Percentiles rank a stretch among this genome's conserved stretches.
Conservation (phyloP, 2,113 vertebrate genomes). For the Xiphophorus maculatus region DNA sequence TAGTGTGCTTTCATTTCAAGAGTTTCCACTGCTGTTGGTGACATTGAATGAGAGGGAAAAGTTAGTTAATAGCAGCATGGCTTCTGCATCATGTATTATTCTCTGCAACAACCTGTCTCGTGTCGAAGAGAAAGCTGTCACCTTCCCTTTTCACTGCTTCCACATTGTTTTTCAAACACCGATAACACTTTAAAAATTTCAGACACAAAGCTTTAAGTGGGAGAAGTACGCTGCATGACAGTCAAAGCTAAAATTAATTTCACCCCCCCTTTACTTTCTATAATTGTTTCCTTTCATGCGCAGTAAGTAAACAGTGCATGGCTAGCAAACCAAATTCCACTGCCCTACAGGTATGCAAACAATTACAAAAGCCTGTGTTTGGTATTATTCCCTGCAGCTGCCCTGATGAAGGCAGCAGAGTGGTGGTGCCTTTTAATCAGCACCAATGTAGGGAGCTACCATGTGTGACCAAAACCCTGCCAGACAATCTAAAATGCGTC, state of each 20-base stretch:
- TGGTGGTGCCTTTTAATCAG: slow-evolving; percentile 73
- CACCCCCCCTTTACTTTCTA: background rate
- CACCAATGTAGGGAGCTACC: slow-evolving; percentile 55
- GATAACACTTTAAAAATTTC: background rate
- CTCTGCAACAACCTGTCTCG: background rate
- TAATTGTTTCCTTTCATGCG: slow-evolving; percentile 49
- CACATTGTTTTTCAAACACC: background rate
- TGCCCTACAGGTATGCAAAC: slow-evolving; percentile 73
- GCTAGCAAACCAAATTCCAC: slow-evolving; percentile 48
- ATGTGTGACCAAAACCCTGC: slow-evolving; percentile 65
- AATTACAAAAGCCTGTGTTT: slow-evolving; percentile 67
- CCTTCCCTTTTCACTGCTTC: background rate
- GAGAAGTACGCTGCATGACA: background rate
- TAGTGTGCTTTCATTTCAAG: too few relatives aligned
- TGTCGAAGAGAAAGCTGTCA: background rate
- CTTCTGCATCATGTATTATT: background rate
- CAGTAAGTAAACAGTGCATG: slow-evolving; percentile 43
- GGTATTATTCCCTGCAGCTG: slow-evolving; percentile 56
- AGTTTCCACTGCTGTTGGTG: too few relatives aligned
- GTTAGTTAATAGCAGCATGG: background rate
- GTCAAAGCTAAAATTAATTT: slow-evolving; percentile 3
- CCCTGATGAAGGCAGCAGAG: slow-evolving; percentile 48
- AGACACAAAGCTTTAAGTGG: background rate
- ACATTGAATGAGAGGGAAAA: too few relatives aligned
- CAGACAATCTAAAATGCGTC: slow-evolving; percentile 64